Percentiles rank a stretch among this genome's conserved stretches.
Evolutionary conservation across 2,888 invertebrate species (phyloP).

Genomic region (Lasioglossum calceatum): DNA sequence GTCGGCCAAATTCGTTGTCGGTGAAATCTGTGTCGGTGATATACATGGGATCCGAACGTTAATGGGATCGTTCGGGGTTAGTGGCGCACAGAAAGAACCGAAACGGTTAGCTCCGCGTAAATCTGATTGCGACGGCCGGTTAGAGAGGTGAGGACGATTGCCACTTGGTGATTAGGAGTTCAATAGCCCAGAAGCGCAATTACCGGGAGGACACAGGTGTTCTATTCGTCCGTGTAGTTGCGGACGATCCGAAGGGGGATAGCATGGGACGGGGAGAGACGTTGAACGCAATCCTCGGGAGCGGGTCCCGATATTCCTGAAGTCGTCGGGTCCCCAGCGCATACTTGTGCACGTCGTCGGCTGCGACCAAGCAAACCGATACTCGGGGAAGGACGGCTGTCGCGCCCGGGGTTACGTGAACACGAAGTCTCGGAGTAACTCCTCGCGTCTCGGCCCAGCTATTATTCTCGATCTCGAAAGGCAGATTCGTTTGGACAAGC

Average conservation of each 20-base stretch:
- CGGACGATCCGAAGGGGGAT: slow-evolving; percentile 2
- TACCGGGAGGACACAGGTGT: slow-evolving; percentile 65
- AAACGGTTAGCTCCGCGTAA: slow-evolving; percentile 4
- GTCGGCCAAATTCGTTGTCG: no score
- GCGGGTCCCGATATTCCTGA: slow-evolving; percentile 38
- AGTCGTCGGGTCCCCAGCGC: slow-evolving; percentile 47
- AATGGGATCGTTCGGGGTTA: background rate
- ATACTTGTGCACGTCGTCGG: slow-evolving; percentile 47
- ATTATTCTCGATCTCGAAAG: slow-evolving; percentile 54
- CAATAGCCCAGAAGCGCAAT: slow-evolving; percentile 75
- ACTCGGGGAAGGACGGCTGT: slow-evolving; percentile 46
- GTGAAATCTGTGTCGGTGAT: no score
- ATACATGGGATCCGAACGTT: background rate
- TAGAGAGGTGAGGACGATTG: slow-evolving; percentile 62
- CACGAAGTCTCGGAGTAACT: slow-evolving; percentile 56
- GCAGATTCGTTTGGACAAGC: slow-evolving; percentile 53
- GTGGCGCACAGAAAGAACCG: background rate
- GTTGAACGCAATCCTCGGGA: slow-evolving; percentile 56
- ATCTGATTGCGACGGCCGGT: background rate
- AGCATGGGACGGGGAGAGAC: slow-evolving; percentile 29
- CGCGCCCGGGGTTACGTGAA: slow-evolving; percentile 36
- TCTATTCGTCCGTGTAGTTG: slow-evolving; percentile 21
- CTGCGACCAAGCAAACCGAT: slow-evolving; percentile 58
- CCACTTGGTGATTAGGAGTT: slow-evolving; percentile 77
- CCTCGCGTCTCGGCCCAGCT: slow-evolving; percentile 50